Conservation (phyloP, 2,113 vertebrate genomes). For the Spea bombifrons region DNA sequence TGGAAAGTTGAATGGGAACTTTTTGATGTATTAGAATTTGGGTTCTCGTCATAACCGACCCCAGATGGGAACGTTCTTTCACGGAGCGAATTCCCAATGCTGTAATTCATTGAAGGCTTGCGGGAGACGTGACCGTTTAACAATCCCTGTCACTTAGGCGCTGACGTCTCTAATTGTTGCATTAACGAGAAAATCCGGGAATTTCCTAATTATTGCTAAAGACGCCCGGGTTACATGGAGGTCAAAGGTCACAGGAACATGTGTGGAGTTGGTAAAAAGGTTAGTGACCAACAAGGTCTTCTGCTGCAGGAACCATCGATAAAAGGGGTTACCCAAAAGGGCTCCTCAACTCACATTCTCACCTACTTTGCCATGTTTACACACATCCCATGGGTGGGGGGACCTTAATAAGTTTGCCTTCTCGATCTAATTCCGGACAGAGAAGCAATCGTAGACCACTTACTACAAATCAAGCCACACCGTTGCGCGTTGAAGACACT, state of each 20-base stretch:
- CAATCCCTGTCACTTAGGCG: neutral
- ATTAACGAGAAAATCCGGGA: neutral
- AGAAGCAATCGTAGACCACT: neutral
- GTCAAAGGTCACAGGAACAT: neutral
- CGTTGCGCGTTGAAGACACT: too few relatives aligned
- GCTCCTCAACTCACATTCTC: too few relatives aligned
- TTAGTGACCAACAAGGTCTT: neutral
- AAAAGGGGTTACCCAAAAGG: too few relatives aligned
- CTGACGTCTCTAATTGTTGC: slow-evolving; percentile 29
- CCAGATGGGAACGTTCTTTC: slow-evolving; percentile 7
- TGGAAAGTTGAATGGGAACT: too few relatives aligned
- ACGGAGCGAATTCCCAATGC: neutral
- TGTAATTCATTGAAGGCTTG: neutral
- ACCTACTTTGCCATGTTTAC: too few relatives aligned
- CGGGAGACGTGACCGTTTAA: neutral
- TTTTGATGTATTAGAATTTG: too few relatives aligned
- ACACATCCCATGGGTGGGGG: too few relatives aligned
- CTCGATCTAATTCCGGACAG: too few relatives aligned
- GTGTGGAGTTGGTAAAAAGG: too few relatives aligned
- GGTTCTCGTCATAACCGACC: neutral
- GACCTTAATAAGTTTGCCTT: too few relatives aligned
- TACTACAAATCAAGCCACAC: too few relatives aligned
- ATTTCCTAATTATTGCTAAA: slow-evolving; percentile 1
- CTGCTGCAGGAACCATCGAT: too few relatives aligned
- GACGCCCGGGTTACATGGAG: neutral